Evolutionary conservation across 1,140 invertebrate species (phyloP).

Genomic region (Macrobrachium nipponense): DNA sequence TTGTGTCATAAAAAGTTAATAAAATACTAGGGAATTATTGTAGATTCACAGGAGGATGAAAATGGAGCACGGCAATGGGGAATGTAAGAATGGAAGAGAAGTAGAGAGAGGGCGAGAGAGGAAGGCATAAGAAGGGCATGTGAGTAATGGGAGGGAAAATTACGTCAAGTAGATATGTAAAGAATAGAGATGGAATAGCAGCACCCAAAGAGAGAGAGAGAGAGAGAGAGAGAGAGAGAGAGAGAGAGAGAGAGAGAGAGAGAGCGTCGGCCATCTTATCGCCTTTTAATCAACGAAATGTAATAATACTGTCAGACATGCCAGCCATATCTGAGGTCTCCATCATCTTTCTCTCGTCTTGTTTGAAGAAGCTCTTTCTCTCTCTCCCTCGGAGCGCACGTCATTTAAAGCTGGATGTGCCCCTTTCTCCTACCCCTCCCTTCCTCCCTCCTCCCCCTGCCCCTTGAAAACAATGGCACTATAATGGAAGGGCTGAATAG

Average conservation of each 20-base stretch:
- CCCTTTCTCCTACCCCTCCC: not conserved
- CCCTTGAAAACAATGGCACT: not conserved
- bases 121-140: not conserved
- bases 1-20: not conserved
- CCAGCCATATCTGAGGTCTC: not conserved
- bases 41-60: not conserved
- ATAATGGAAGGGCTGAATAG: not conserved
- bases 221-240: conserved; percentile 31
- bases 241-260: conserved; percentile 33
- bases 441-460: not conserved
- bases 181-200: not conserved
- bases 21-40: not conserved
- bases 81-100: not conserved
- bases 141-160: conserved; percentile 21
- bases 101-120: not conserved
- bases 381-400: not conserved
- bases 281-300: not conserved
- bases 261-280: not conserved
- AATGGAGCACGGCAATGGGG: not conserved
- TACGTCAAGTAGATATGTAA: not conserved
- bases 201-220: not conserved
- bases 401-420: not conserved
- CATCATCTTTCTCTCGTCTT: conserved; percentile 1
- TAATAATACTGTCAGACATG: not conserved
- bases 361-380: not conserved